Conservation (phyloP, 2,888 invertebrate species). For the Apantesis nais region DNA sequence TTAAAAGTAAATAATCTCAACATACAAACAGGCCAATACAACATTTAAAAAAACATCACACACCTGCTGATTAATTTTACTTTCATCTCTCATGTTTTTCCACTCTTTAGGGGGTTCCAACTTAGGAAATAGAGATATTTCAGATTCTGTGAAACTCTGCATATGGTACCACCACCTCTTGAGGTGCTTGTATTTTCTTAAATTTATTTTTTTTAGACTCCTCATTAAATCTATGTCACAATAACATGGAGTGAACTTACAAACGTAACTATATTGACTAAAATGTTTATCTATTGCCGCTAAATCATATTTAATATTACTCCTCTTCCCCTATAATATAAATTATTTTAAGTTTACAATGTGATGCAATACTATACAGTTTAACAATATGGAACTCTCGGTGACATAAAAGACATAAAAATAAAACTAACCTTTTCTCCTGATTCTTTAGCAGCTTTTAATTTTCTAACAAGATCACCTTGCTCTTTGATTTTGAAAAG, state of each 20-base stretch:
- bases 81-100: slow-evolving; percentile 53
- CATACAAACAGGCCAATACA: slow-evolving; percentile 27
- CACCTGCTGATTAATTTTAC: slow-evolving; percentile 68
- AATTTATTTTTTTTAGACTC: slow-evolving; percentile 61
- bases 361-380: slow-evolving; percentile 56
- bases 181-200: slow-evolving; percentile 76
- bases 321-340: slow-evolving; percentile 68
- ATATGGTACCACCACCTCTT: slow-evolving; percentile 87
- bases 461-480: slow-evolving; percentile 92
- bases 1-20: slow-evolving; percentile 9
- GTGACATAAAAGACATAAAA: not conserved
- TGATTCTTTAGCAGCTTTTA: slow-evolving; percentile 92
- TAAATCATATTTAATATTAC: slow-evolving; percentile 56
- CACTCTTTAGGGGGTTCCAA: slow-evolving; percentile 56
- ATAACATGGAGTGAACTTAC: slow-evolving; percentile 83
- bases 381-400: slow-evolving; percentile 25
- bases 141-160: slow-evolving; percentile 83
- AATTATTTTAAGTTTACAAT: slow-evolving; percentile 37
- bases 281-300: slow-evolving; percentile 76
- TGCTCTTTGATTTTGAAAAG: slow-evolving; percentile 85
- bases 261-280: slow-evolving; percentile 84
- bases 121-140: slow-evolving; percentile 75
- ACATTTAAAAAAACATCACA: slow-evolving; percentile 45
- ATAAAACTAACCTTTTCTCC: slow-evolving; percentile 87
- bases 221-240: slow-evolving; percentile 77